Base-by-base conservation (phyloP, 2,113 vertebrate genomes). In the Strix uralensis region DNA sequence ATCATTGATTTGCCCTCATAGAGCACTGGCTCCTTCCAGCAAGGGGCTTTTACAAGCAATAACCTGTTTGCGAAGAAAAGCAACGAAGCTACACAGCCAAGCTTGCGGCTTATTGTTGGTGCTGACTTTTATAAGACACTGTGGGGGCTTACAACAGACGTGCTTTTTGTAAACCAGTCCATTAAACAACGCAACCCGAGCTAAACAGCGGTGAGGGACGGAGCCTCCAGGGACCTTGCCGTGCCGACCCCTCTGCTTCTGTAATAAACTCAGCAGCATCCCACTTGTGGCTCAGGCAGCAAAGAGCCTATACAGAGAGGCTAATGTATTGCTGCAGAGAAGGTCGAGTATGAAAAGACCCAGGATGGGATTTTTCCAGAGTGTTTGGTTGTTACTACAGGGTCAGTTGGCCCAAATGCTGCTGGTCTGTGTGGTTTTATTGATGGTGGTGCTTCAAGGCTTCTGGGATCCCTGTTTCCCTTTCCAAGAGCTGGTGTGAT, bases 131-230 rank as follows among this genome's bases (percentile, higher is more conserved):
- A 95, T 77, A 89, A 96, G 89, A 38, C 73, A 25, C 83, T 18
- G 40, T 1, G 78, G 88, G 87, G 81, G 86, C 83, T 95, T 15
- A 27, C 88, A 73, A 2, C 89, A 95, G 91, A 18, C 13, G 0
- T 79, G 91, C 57, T 70, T 90, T 94, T 51, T 89, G 88, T 91
- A 80, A 92, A 73, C 73, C 86, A 95, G 94, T 97, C 92, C 95
- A 94, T 97, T 97, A 97, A 97, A 69, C 75, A 54, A 11, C 2
- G 8, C 88, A 18, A 52, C 77, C 44, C 4, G 47, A 69, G 94
- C 90, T 86, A 21, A 90, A 51, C 26, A 40, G 92, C 2, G 0
- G 62, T 6, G 1, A 57, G 90, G 96, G 69, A 74, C 1, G 0
- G 16, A 91, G 92, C 83, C 81, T 18, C 7, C 0, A 2, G 91